Evolutionary conservation across 2,797 vertebrate species (phyloP), one percentile per base, ranked within the genome.

Genomic region (Furcifer pardalis): DNA sequence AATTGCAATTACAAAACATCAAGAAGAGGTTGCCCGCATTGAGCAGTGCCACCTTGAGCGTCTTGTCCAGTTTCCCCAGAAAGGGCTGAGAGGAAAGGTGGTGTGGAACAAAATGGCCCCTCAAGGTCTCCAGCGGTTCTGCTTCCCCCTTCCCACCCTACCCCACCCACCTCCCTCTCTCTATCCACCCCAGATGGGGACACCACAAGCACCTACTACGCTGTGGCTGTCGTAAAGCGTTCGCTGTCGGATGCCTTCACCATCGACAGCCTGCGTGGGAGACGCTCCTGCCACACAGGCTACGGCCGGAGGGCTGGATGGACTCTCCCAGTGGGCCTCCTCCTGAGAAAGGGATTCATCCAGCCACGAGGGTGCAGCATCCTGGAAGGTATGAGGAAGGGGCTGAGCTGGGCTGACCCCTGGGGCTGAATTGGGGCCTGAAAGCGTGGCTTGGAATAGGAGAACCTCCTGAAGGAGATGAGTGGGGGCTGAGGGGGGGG

Each of bases 281-380:
- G 90, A 86, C 95, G 93, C 71, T 99, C 98, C 77, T 99, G 99
- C 91, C 98, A 99, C 94, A 96, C 98, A 0, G 97, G 97, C 46
- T 89, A 97, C 0, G 96, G 96, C 65, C 97, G 96, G 88, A 97
- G 95, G 0, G 96, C 97, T 0, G 98, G 99, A 79, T 99, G 99
- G 99, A 98, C 97, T 77, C 86, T 98, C 63, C 97, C 97, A 0
- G 80, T 97, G 60, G 97, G 96, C 0, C 0, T 93, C 30, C 95
- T 98, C 1, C 91, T 96, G 69, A 95, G 89, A 56, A 96, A 90
- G 66, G 97, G 96, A 9, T 68, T 97, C 63, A 95, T 98, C 89
- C 95, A 90, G 87, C 92, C 93, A 62, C 89, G 89, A 82, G 81
- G 89, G 84, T 98, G 97, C 30, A 89, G 95, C 35, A 52, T 96